phyloP scores from a whole-genome alignment of 2,113 vertebrate species.

The Dasyornis broadbenti region DNA sequence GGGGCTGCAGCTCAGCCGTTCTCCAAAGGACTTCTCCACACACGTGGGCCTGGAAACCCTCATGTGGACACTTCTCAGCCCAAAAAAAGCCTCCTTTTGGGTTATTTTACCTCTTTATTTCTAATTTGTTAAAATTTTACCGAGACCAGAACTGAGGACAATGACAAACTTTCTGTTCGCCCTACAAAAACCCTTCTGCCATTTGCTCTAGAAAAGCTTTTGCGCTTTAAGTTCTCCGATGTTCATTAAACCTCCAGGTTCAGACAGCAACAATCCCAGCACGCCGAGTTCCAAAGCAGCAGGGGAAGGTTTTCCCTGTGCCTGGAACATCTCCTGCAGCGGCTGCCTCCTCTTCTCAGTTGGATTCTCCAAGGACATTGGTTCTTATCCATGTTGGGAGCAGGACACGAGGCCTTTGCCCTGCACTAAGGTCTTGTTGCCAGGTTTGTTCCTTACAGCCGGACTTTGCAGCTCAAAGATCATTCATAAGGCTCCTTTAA shows the following conservation, averaged over 20 bases:
- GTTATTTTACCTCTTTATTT: accelerated
- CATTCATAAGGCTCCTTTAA: not conserved
- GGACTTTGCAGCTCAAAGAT: not conserved
- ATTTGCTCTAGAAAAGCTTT: not conserved
- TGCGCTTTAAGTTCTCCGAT: not conserved
- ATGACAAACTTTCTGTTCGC: too few species aligned
- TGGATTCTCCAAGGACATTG: not conserved
- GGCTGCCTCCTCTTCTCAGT: not conserved
- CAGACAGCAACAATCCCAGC: not conserved
- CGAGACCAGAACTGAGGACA: not conserved
- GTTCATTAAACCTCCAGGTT: not conserved
- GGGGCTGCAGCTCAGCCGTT: accelerated
- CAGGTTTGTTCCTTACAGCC: not conserved
- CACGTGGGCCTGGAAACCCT: not conserved
- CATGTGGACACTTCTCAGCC: not conserved
- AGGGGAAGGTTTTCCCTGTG: not conserved
- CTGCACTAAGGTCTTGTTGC: not conserved
- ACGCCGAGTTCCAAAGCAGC: not conserved
- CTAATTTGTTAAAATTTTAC: not conserved
- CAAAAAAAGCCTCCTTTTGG: not conserved
- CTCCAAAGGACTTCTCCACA: not conserved
- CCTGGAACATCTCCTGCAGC: not conserved
- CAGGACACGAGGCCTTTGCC: not conserved
- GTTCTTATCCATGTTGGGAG: not conserved
- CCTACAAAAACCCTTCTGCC: not conserved